Evolutionary conservation across 2,113 vertebrate species (phyloP).

Genomic region (Siniperca chuatsi): DNA sequence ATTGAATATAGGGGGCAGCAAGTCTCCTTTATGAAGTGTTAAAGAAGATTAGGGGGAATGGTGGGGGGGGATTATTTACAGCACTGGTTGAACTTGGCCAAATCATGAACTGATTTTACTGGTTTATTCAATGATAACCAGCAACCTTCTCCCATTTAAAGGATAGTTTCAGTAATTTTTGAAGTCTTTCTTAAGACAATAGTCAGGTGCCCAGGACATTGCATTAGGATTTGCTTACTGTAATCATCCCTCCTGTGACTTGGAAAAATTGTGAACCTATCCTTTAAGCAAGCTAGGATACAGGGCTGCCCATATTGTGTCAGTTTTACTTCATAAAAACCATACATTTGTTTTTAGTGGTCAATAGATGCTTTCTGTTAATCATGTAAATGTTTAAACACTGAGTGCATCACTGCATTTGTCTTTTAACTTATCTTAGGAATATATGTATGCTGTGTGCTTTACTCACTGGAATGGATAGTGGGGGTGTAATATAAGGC

Average conservation of each 20-base stretch:
- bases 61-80: neutral
- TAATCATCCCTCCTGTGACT: neutral
- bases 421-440: neutral
- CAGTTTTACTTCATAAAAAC: neutral
- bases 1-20: neutral
- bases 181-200: neutral
- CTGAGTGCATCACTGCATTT: neutral
- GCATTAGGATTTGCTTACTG: neutral
- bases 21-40: neutral
- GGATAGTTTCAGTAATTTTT: neutral
- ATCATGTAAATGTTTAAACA: slow-evolving; percentile 14
- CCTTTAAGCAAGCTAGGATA: neutral
- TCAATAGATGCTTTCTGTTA: neutral
- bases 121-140: neutral
- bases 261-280: neutral
- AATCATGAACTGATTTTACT: neutral
- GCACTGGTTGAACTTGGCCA: neutral
- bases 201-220: neutral
- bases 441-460: neutral
- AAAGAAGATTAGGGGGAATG: neutral
- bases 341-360: neutral
- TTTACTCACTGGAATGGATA: neutral
- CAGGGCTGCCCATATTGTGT: neutral
- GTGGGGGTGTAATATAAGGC: slow-evolving; percentile 5
- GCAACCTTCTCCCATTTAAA: neutral